Percentiles rank a stretch among this genome's conserved stretches.
Conservation (phyloP, 2,797 vertebrate species). For the Nyctalus aviator region DNA sequence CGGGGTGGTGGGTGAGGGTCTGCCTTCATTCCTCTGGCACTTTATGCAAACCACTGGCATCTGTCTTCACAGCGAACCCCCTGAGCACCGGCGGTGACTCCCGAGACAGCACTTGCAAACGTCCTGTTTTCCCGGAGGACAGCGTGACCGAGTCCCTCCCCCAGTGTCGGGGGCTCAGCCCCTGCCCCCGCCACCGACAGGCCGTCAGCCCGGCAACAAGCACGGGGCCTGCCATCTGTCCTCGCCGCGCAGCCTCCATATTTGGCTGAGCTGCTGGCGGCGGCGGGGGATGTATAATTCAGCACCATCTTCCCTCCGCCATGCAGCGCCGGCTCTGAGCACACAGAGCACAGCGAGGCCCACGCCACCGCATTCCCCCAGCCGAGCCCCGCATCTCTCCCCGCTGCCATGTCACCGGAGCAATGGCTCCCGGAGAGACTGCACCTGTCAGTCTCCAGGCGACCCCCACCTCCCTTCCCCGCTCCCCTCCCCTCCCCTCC, state of each 20-base stretch:
- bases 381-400: background rate
- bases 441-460: constrained; percentile 64
- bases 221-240: constrained; percentile 15
- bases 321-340: background rate
- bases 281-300: constrained; percentile 54
- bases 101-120: background rate
- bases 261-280: constrained; percentile 58
- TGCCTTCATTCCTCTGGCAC: constrained; percentile 45
- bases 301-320: constrained; percentile 48
- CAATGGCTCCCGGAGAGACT: too few relatives aligned
- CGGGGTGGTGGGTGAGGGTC: background rate
- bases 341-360: background rate
- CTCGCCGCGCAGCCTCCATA: constrained; percentile 74
- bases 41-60: constrained; percentile 16
- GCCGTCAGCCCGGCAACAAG: constrained; percentile 60
- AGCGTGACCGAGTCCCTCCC: background rate
- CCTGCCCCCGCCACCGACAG: constrained; percentile 65
- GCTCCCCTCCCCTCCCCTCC: background rate
- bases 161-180: constrained; percentile 46
- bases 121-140: background rate
- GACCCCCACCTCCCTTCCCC: constrained; percentile 33
- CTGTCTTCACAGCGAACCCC: background rate
- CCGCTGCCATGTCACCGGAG: background rate
- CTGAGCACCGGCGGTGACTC: background rate
- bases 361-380: constrained; percentile 9